These are phyloP conservation scores for Lagopus leucura DNA, from an alignment of 2,113 vertebrate species.

Conservation along the genomic window DNA sequence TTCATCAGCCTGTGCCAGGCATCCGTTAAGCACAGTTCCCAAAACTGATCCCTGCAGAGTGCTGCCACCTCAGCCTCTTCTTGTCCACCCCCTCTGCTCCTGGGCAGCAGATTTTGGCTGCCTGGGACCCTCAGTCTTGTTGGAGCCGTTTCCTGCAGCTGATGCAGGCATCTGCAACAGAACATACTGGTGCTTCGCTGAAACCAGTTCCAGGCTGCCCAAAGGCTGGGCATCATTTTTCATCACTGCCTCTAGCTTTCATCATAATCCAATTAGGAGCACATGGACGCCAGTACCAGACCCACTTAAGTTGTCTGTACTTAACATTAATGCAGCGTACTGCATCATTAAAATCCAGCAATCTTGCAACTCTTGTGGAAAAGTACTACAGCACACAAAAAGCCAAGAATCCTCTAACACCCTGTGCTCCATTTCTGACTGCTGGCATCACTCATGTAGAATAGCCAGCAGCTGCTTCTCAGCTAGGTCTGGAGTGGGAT, in stretches of 20 bases:
- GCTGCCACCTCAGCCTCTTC: rapidly evolving
- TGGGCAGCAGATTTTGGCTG: not conserved
- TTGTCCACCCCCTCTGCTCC: not conserved
- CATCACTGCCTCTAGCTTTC: not conserved
- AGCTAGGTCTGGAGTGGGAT: not conserved
- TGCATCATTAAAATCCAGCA: not conserved
- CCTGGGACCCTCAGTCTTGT: rapidly evolving
- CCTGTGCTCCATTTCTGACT: rapidly evolving
- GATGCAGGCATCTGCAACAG: not conserved
- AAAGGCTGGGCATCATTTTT: not conserved
- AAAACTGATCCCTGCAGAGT: not conserved
- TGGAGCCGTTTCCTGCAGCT: not conserved
- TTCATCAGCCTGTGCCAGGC: not conserved
- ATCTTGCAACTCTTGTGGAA: not conserved
- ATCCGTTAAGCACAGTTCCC: rapidly evolving
- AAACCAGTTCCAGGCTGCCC: not conserved
- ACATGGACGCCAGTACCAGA: not conserved
- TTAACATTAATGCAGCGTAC: rapidly evolving
- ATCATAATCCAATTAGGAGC: not conserved
- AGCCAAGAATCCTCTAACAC: not conserved
- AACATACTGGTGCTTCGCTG: not conserved
- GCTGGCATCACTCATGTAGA: rapidly evolving
- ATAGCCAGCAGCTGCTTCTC: not conserved
- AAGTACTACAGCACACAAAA: not conserved
- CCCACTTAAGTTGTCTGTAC: not conserved